Evolutionary conservation across 1,140 invertebrate genomes (phyloP).

Genomic region (Achroia grisella): DNA sequence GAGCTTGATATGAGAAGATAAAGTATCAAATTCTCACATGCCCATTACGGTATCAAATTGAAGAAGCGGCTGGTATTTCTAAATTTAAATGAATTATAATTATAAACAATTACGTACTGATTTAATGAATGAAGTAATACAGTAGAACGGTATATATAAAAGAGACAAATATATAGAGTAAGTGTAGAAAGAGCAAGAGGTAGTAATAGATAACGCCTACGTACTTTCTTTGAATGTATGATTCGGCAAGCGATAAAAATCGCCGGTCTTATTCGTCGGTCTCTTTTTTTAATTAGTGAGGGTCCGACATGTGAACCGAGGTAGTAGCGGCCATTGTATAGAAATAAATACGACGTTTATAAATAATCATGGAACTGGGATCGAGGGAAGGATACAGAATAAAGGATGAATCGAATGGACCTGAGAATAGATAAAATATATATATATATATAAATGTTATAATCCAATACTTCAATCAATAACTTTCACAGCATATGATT

Average conservation of each 20-base stretch:
- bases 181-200: conserved; percentile 35
- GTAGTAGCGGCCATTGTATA: conserved; percentile 58
- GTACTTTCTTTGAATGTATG: conserved; percentile 45
- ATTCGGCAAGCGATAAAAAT: conserved; percentile 71
- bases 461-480: too few relatives aligned
- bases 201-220: conserved; percentile 54
- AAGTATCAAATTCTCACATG: conserved; percentile 61
- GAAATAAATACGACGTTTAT: conserved; percentile 60
- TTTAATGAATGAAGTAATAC: conserved; percentile 56
- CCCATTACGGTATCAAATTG: conserved; percentile 47
- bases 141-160: conserved; percentile 20
- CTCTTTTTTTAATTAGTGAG: conserved; percentile 71
- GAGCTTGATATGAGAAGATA: conserved; percentile 23
- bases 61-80: conserved; percentile 40
- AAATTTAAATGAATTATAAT: conserved; percentile 68
- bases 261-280: conserved; percentile 68
- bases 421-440: too few relatives aligned
- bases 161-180: conserved; percentile 22
- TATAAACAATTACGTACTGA: conserved; percentile 62
- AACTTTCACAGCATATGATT: too few relatives aligned
- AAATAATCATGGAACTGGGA: conserved; percentile 45
- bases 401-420: conserved; percentile 44
- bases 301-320: conserved; percentile 61
- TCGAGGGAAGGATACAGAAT: conserved; percentile 49
- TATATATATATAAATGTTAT: too few relatives aligned